Evolutionary conservation across 2,888 invertebrate species (phyloP), one percentile per base, ranked within the genome.

Genomic region (Hoplodrina ambigua): DNA sequence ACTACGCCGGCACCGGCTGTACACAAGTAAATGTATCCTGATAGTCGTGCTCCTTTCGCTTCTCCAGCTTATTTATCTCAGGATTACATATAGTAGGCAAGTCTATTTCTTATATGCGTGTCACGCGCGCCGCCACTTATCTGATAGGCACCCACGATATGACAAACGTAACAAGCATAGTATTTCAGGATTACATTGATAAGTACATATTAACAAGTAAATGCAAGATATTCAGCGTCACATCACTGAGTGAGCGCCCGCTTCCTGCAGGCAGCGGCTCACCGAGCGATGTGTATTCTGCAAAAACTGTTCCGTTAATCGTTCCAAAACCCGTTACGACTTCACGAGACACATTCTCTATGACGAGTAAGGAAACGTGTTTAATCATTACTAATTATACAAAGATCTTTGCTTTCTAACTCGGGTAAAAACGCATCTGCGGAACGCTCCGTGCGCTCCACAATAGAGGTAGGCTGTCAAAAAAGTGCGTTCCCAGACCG

Each of bases 401-500:
- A 83, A 82, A 85, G 84, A 83, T 81, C 70, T 70, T 72, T 75
- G 78, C 89, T 88, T 88, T 89, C 88, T 85, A 87, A 72, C 70
- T 69, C 33, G 44, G 25, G 75, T 69, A 87, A 89, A 83, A 88
- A 87, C 78, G 62, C 63, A 55, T 57, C 60, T 71, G 77, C 82
- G 67, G 70, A 83, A 78, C 75, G 54, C 58, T 69, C 41, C 53
- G 60, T 86, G 66, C 61, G 41, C 61, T 72, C 41, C 69, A 86
- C 86, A 87, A 86, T 86, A 60, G 78, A 68, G 70, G 46, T 69
- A 63, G 75, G 73, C 69, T 78, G 71, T 82, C 83, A 84, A 87
- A 90, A 89, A 91, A 89, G 82, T 80, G 70, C 70, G 80, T 85
- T 91, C 88, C 83, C 89, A 88, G 72, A 71, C 60, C 69, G 72